A percentile compares a stretch with the other conserved stretches of the same genome.
phyloP scores from a whole-genome alignment of 2,113 vertebrate species.

The Excalfactoria chinensis region DNA sequence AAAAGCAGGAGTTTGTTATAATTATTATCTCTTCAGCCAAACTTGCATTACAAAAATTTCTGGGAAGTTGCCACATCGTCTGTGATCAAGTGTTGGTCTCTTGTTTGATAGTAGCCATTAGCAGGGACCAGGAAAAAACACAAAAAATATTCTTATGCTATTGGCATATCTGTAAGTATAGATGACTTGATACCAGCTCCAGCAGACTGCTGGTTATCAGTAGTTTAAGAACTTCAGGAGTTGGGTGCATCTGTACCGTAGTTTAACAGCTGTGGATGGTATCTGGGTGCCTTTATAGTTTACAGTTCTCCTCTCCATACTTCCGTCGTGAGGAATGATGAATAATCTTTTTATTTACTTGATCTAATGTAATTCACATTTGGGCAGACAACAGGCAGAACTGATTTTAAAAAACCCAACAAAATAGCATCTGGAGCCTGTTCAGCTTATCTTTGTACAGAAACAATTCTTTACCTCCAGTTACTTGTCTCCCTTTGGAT shows the following conservation, averaged over 20 bases:
- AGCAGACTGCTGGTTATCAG: not conserved
- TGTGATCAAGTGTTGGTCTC: not conserved
- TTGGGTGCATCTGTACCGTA: not conserved
- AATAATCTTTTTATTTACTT: not conserved
- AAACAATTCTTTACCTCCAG: not conserved
- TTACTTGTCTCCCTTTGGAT: not conserved
- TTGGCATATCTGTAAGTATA: not conserved
- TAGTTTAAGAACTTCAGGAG: not conserved
- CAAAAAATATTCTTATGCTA: not conserved
- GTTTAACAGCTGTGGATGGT: not conserved
- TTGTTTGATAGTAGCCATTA: not conserved
- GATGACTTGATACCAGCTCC: not conserved
- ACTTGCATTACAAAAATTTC: not conserved
- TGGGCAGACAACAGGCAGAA: not conserved
- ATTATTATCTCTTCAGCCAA: not conserved
- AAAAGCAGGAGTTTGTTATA: not conserved
- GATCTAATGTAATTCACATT: not conserved
- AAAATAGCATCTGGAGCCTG: not conserved
- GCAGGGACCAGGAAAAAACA: not conserved
- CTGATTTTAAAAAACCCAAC: not conserved
- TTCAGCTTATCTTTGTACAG: not conserved
- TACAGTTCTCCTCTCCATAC: not conserved
- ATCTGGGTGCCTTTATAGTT: not conserved
- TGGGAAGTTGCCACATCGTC: not conserved
- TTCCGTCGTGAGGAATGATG: not conserved